Percentiles rank a stretch among this genome's conserved stretches.
These are phyloP conservation scores for Lordiphosa mommai DNA, from an alignment of 1,140 invertebrate genomes.

Conservation along the genomic window DNA sequence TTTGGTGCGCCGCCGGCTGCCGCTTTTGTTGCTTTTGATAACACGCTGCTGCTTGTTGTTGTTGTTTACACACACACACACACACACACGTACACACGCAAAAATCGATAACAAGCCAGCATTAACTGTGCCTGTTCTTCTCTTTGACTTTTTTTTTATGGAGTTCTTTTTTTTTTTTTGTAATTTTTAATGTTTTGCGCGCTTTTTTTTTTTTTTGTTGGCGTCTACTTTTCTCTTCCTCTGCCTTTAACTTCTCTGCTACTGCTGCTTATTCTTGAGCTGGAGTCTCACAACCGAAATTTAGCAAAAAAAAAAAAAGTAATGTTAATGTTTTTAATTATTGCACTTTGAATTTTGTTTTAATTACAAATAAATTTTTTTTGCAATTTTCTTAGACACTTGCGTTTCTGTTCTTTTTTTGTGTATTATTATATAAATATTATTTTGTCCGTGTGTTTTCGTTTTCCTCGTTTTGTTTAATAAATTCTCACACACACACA, in stretches of 20 bases:
- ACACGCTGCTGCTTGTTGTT: constrained; percentile 6
- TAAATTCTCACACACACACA: constrained; percentile 22
- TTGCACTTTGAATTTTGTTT: constrained; percentile 14
- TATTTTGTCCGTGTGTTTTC: constrained; percentile 9
- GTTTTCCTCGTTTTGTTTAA: constrained; percentile 20
- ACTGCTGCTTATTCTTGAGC: neutral
- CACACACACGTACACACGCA: neutral
- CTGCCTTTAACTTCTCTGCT: neutral
- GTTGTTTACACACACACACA: constrained; percentile 1
- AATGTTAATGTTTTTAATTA: neutral
- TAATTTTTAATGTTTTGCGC: constrained; percentile 4
- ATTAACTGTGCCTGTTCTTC: constrained; percentile 1
- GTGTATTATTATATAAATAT: constrained; percentile 23
- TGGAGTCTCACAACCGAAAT: neutral
- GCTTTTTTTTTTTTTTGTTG: constrained; percentile 9
- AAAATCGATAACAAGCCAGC: constrained; percentile 11
- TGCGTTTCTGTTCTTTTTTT: too few species aligned
- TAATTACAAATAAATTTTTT: neutral
- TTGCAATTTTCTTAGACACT: neutral
- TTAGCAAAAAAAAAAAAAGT: neutral
- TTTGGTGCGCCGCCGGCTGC: constrained; percentile 1
- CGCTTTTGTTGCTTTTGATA: constrained; percentile 10
- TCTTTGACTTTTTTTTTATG: neutral
- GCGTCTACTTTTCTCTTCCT: neutral
- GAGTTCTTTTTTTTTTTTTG: constrained; percentile 1